Base-by-base conservation (phyloP, 2,888 invertebrate species). In the Drosophila affinis region DNA sequence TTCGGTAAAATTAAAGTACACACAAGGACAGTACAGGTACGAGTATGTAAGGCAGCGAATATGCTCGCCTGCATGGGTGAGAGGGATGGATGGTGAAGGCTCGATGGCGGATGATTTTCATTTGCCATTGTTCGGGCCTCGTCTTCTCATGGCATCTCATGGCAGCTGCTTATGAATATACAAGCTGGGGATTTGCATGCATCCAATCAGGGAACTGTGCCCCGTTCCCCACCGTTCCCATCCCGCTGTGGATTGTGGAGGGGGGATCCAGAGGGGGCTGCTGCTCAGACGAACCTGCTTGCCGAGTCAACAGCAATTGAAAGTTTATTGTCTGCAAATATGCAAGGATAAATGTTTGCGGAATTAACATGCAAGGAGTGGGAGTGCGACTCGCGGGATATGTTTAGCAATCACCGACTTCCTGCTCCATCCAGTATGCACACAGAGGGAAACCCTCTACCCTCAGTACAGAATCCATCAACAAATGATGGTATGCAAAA, bases 261-360 rank as follows among this genome's bases (percentile, higher is more conserved):
- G 24, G 24, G 24, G 24, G 3, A 21, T 21, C 21, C 21, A 21
- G 21, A 21, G 21, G 53, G 44, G 49, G 58, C 52, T n/a, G 9
- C 10, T 29, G 29, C 29, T 29, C 9, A 9, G 39, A 21, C 39
- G 60, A 59, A 29, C 49, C 46, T 62, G 65, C 62, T 65, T 67
- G 64, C 55, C 49, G 61, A 76, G 78, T 80, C 75, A 86, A 83
- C 70, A 78, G 44, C 78, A 87, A 83, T 87, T 80, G 74, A 67
- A 78, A 68, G 68, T 76, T 77, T 75, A 80, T 86, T 79, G 81
- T 71, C 48, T 58, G 75, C 72, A 76, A 83, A 82, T 80, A 39
- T 74, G 53, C 18, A 46, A 55, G 46, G 14, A 7, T 56, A 45
- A 69, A 68, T 64, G 65, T 49, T 56, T 54, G 47, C 32, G 6